Evolutionary conservation across 2,888 invertebrate species (phyloP).

Genomic region (Gasteruption jaculator): DNA sequence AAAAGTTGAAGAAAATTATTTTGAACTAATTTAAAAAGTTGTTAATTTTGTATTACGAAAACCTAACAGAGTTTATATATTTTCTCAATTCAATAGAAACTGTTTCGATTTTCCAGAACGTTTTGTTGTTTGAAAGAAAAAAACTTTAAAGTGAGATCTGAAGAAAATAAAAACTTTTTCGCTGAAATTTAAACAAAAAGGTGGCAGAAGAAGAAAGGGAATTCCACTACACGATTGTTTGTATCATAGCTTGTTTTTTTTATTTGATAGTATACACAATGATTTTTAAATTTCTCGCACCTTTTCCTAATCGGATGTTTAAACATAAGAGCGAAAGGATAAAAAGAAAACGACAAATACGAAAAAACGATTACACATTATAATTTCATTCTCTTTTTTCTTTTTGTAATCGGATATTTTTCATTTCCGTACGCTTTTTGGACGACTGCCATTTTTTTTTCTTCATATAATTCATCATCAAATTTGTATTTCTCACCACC

Average conservation of each 20-base stretch:
- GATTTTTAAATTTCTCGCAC: constrained; percentile 22
- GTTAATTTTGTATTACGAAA: too few species aligned
- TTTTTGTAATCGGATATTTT: constrained; percentile 21
- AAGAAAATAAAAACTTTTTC: constrained; percentile 15
- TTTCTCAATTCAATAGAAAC: too few species aligned
- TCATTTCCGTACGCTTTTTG: neutral
- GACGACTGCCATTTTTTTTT: constrained; percentile 13
- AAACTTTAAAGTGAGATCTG: constrained; percentile 3
- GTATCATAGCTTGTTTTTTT: too few species aligned
- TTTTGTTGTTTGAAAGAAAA: too few species aligned
- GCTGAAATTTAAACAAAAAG: constrained; percentile 14
- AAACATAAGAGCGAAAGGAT: neutral
- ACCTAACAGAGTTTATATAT: too few species aligned
- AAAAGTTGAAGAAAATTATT: too few species aligned
- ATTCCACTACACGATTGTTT: too few species aligned
- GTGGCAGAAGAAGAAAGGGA: too few species aligned
- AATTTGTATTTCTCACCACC: constrained; percentile 10
- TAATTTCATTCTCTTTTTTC: constrained; percentile 24
- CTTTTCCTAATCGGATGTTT: constrained; percentile 7
- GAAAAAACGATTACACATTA: constrained; percentile 27
- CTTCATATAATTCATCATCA: constrained; percentile 6
- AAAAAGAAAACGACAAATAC: constrained; percentile 32
- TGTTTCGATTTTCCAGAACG: too few species aligned
- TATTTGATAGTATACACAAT: constrained; percentile 39
- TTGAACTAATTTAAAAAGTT: too few species aligned